phyloP scores from a whole-genome alignment of 2,797 vertebrate genomes.

The Coregonus sp. region DNA sequence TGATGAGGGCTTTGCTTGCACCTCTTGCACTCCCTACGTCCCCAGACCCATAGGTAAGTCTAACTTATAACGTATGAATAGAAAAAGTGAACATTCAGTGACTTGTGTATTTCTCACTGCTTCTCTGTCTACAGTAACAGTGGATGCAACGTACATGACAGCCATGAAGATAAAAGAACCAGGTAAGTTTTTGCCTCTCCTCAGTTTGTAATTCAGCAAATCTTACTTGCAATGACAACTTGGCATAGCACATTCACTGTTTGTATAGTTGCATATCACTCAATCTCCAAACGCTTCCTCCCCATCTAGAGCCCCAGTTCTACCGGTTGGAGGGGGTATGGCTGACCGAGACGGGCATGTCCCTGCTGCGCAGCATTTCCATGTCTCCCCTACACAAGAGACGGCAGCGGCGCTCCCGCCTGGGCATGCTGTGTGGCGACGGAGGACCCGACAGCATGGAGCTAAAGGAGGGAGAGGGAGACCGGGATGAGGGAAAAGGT shows the following conservation, averaged over 20 bases:
- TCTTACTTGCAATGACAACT: too few relatives aligned
- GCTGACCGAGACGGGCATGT: slow-evolving; percentile 96
- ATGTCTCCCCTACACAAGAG: slow-evolving; percentile 95
- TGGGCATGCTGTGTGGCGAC: slow-evolving; percentile 86
- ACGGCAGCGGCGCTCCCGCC: slow-evolving; percentile 90
- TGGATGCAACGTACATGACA: slow-evolving; percentile 83
- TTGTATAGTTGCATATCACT: slow-evolving; percentile 61
- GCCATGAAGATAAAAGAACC: slow-evolving; percentile 94
- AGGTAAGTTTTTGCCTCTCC: slow-evolving; percentile 70
- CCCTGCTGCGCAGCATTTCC: slow-evolving; percentile 92
- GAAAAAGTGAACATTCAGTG: slow-evolving; percentile 1
- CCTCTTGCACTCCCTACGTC: slow-evolving; percentile 91
- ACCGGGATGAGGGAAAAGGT: slow-evolving; percentile 88
- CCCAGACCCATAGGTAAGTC: slow-evolving; percentile 90
- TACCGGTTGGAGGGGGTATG: slow-evolving; percentile 96
- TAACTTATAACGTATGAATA: neutral
- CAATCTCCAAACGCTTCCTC: slow-evolving; percentile 4
- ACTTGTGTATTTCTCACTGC: slow-evolving; percentile 10
- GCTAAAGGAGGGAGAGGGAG: slow-evolving; percentile 89
- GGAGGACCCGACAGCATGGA: slow-evolving; percentile 85
- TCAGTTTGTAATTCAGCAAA: neutral
- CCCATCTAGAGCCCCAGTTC: slow-evolving; percentile 89
- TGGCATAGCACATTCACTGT: neutral
- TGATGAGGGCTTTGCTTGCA: slow-evolving; percentile 95
- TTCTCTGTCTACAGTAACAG: slow-evolving; percentile 61